phyloP scores from a whole-genome alignment of 2,113 vertebrate genomes.

The Otus sunia region DNA sequence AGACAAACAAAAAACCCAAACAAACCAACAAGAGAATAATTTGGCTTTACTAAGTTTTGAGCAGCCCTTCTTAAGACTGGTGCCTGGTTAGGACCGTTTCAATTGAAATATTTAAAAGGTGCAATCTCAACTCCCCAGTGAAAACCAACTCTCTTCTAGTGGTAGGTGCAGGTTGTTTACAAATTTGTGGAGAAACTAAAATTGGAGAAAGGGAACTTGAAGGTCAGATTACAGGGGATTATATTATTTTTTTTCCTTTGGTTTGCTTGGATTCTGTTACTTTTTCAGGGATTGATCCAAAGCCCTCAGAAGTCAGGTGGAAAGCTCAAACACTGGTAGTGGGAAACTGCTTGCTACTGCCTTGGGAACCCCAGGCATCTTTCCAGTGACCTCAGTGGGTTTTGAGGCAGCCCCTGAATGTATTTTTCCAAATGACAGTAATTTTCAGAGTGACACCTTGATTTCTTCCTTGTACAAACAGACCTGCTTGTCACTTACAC shows the following conservation, averaged over 20 bases:
- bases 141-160: constrained; percentile 16
- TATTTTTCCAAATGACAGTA: not conserved
- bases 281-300: constrained; percentile 9
- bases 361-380: not conserved
- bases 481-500: constrained; percentile 33
- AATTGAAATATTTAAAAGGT: not conserved
- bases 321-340: not conserved
- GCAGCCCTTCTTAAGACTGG: constrained; percentile 39
- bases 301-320: not conserved
- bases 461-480: constrained; percentile 31
- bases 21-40: not conserved
- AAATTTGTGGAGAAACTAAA: not conserved
- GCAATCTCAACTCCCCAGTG: not conserved
- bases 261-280: constrained; percentile 12
- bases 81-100: not conserved
- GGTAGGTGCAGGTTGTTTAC: constrained; percentile 3
- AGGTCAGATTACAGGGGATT: constrained; percentile 27
- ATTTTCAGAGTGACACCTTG: not conserved
- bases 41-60: constrained; percentile 36
- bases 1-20: not conserved
- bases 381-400: accelerated
- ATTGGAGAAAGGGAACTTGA: not conserved
- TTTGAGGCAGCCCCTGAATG: not conserved
- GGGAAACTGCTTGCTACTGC: not conserved
- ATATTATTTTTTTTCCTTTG: not conserved